Percentiles rank a stretch among this genome's conserved stretches.
Evolutionary conservation across 2,888 invertebrate genomes (phyloP).

Genomic region (Apodemia mormo): DNA sequence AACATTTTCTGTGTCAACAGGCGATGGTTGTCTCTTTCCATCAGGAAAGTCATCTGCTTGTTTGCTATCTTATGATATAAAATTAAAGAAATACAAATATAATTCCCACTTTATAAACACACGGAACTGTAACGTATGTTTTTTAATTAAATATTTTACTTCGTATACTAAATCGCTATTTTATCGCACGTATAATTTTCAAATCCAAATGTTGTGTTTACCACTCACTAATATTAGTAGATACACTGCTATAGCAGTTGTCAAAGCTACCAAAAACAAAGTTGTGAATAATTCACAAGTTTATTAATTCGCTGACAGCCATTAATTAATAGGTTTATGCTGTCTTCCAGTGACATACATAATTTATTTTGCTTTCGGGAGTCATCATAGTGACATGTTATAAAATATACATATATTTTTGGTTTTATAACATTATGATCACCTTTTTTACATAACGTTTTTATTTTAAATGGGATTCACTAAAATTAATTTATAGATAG

Average conservation of each 20-base stretch:
- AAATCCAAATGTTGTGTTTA: no score
- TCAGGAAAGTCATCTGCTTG: no score
- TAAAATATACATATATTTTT: neutral
- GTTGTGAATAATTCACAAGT: conserved; percentile 2
- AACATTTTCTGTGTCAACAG: no score
- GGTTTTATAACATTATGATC: neutral
- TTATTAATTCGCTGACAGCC: conserved; percentile 12
- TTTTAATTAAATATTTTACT: no score
- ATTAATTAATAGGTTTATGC: conserved; percentile 8
- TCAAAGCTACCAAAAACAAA: neutral
- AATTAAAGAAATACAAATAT: no score
- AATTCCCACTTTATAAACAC: no score
- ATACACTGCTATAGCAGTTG: neutral
- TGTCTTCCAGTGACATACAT: neutral
- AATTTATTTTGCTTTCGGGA: neutral
- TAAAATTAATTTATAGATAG: no score
- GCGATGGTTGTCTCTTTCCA: no score
- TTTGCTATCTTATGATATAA: no score
- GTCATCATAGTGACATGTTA: neutral
- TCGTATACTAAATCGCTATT: no score
- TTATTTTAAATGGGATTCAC: neutral
- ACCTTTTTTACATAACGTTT: neutral
- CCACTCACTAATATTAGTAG: neutral
- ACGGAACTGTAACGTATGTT: no score
- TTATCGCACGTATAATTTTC: no score